Evolutionary conservation across 2,113 vertebrate species (phyloP).

Genomic region (Excalfactoria chinensis): DNA sequence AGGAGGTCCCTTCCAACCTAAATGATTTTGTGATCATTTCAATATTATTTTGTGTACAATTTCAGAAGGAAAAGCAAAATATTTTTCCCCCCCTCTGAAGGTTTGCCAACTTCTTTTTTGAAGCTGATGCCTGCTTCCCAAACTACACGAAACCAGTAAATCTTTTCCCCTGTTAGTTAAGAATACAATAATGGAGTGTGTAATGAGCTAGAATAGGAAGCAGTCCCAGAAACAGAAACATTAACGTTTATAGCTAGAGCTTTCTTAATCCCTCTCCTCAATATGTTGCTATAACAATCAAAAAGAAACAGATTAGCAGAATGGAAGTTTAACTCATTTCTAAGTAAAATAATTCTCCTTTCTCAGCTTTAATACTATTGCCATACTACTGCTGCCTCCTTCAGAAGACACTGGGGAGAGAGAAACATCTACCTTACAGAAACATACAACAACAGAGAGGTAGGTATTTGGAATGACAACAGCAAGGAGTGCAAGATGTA

Average conservation of each 20-base stretch:
- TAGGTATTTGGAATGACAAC: background rate
- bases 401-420: background rate
- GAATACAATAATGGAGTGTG: background rate
- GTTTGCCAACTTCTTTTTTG: background rate
- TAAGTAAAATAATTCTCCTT: conserved; percentile 25
- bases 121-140: background rate
- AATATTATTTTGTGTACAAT: background rate
- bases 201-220: conserved; percentile 4
- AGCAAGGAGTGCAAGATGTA: background rate
- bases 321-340: conserved; percentile 35
- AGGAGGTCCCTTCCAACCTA: background rate
- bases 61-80: background rate
- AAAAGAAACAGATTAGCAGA: conserved; percentile 14
- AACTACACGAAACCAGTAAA: background rate
- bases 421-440: background rate
- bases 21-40: background rate
- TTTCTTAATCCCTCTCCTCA: background rate
- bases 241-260: conserved; percentile 21
- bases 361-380: background rate
- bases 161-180: conserved; percentile 32
- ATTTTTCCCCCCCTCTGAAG: background rate
- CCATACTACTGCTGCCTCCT: background rate
- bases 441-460: background rate
- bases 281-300: conserved; percentile 28
- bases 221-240: conserved; percentile 33